These are phyloP conservation scores for Xylophagus ater DNA, from an alignment of 2,888 invertebrate species.

Conservation along the genomic window DNA sequence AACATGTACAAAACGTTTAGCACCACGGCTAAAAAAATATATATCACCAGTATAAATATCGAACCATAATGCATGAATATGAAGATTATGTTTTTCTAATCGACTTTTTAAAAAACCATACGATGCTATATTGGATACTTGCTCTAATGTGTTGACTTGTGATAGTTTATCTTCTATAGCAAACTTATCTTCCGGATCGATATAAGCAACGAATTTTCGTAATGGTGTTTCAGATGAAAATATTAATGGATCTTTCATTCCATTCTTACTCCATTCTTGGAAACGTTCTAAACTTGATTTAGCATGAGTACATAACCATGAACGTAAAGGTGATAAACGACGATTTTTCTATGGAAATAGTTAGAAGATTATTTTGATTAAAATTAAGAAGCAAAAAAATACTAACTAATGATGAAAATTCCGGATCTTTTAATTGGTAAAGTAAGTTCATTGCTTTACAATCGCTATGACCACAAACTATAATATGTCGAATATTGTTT, in stretches of 20 bases:
- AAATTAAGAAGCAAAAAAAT: constrained; percentile 25
- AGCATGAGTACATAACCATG: constrained; percentile 87
- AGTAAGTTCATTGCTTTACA: constrained; percentile 96
- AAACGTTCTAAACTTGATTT: constrained; percentile 72
- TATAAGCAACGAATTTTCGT: constrained; percentile 82
- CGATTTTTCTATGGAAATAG: constrained; percentile 48
- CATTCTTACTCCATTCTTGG: constrained; percentile 51
- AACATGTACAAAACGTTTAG: constrained; percentile 74
- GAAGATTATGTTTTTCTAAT: constrained; percentile 67
- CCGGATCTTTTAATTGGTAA: constrained; percentile 66
- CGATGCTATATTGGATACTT: constrained; percentile 84
- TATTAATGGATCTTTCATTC: constrained; percentile 56
- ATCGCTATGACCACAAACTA: constrained; percentile 96
- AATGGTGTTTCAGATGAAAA: constrained; percentile 82
- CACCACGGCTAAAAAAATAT: constrained; percentile 81
- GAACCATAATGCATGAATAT: constrained; percentile 93
- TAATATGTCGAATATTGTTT: constrained; percentile 81
- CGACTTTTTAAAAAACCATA: constrained; percentile 81
- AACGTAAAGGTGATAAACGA: constrained; percentile 73
- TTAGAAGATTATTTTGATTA: constrained; percentile 29
- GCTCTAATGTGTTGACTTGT: constrained; percentile 87
- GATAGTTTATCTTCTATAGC: constrained; percentile 84
- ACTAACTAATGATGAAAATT: constrained; percentile 57
- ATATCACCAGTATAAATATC: constrained; percentile 95
- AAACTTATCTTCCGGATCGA: constrained; percentile 86